Conservation (phyloP, 2,888 invertebrate genomes). For the Leptinotarsa haldemani region DNA sequence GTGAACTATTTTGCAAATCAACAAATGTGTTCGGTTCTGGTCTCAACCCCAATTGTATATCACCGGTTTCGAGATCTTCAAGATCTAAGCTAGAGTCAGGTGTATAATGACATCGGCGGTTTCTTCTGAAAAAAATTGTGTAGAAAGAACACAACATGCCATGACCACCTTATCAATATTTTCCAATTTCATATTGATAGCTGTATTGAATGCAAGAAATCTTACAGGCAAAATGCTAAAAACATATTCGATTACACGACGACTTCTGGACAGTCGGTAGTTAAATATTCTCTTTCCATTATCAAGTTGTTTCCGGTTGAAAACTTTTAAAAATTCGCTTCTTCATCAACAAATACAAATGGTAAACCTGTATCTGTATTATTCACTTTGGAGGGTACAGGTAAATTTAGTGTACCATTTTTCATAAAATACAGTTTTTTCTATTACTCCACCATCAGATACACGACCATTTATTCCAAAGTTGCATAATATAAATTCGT, state of each 20-base stretch:
- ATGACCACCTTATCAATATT: constrained; percentile 38
- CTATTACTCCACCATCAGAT: constrained; percentile 48
- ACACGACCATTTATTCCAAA: constrained; percentile 47
- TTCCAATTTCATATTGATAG: constrained; percentile 37
- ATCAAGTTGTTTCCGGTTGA: constrained; percentile 21
- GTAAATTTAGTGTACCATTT: constrained; percentile 27
- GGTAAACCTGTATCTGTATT: constrained; percentile 13
- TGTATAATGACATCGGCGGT: background rate
- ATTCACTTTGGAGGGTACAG: constrained; percentile 6
- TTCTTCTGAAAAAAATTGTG: constrained; percentile 44
- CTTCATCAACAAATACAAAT: constrained; percentile 46
- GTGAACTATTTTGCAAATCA: constrained; percentile 23
- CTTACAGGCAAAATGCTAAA: constrained; percentile 49
- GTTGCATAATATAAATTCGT: constrained; percentile 46
- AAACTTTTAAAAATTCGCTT: constrained; percentile 44
- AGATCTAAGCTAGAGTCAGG: constrained; percentile 27
- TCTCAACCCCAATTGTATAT: constrained; percentile 30
- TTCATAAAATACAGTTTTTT: constrained; percentile 44
- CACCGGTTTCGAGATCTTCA: constrained; percentile 39
- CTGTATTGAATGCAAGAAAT: constrained; percentile 50
- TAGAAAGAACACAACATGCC: constrained; percentile 40
- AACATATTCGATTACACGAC: constrained; percentile 49
- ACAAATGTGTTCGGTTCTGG: constrained; percentile 23
- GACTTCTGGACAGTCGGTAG: constrained; percentile 48
- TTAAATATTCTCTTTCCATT: constrained; percentile 41